Percentiles rank a stretch among this genome's conserved stretches.
These are phyloP conservation scores for Phycodurus eques DNA, from an alignment of 2,113 vertebrate genomes.

Conservation along the genomic window DNA sequence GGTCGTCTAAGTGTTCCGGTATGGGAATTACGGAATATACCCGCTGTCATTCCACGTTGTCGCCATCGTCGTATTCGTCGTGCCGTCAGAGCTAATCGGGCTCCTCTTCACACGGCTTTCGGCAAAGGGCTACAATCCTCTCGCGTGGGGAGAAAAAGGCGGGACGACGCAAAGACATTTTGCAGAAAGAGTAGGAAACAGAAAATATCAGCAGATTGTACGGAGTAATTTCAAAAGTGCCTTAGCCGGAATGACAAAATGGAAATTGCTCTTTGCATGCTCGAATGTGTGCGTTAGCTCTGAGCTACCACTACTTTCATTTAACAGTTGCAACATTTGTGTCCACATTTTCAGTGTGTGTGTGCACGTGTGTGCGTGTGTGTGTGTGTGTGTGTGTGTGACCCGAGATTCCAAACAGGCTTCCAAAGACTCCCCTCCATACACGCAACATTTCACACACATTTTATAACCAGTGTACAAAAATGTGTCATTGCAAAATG, in stretches of 20 bases:
- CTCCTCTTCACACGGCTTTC: constrained; percentile 64
- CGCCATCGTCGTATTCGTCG: not conserved
- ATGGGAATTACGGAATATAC: not conserved
- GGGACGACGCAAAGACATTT: not conserved
- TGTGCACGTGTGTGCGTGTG: not conserved
- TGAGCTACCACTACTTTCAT: constrained; percentile 45
- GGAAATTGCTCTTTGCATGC: constrained; percentile 59
- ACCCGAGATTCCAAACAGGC: not conserved
- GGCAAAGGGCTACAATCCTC: constrained; percentile 73
- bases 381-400: not conserved
- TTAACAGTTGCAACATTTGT: constrained; percentile 1
- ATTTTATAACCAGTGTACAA: not conserved
- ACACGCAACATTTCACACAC: not conserved
- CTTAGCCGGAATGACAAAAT: constrained; percentile 54
- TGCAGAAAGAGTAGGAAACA: not conserved
- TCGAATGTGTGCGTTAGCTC: constrained; percentile 38
- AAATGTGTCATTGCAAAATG: not conserved
- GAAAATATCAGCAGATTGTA: constrained; percentile 65
- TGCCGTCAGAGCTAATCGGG: constrained; percentile 68
- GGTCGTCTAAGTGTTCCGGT: not conserved
- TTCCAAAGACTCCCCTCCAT: constrained; percentile 6
- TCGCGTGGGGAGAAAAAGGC: constrained; percentile 2
- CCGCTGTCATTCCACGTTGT: not conserved
- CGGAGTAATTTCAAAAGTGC: constrained; percentile 66
- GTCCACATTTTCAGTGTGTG: not conserved